Evolutionary conservation across 2,113 vertebrate species (phyloP).

Genomic region (Eolophus roseicapilla): DNA sequence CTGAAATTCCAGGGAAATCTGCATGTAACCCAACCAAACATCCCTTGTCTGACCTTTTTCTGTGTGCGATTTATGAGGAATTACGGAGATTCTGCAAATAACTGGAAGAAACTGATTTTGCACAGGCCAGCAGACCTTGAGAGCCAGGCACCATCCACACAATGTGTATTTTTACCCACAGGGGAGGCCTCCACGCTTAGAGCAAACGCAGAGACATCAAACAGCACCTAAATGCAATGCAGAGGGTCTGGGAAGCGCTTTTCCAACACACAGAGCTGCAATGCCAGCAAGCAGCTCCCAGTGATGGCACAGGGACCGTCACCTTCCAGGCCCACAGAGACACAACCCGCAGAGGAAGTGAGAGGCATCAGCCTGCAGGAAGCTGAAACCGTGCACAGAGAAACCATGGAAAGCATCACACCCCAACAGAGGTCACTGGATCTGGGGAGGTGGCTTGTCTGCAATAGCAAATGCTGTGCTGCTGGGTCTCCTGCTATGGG

Average conservation of each 20-base stretch:
- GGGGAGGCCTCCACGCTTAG: background rate
- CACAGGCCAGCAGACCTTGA: background rate
- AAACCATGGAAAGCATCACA: fast-evolving
- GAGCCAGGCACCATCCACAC: background rate
- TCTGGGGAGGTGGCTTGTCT: background rate
- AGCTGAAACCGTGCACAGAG: background rate
- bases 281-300: background rate
- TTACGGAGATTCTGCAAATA: background rate
- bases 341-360: fast-evolving
- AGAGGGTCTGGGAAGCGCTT: background rate
- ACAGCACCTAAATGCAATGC: too few species aligned
- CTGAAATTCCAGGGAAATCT: background rate
- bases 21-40: background rate
- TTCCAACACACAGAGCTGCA: background rate
- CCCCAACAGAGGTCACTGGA: fast-evolving
- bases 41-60: background rate
- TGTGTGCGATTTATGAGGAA: background rate
- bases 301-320: fast-evolving
- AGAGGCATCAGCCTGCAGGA: fast-evolving
- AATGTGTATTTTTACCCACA: fast-evolving
- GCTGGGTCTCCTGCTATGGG: background rate
- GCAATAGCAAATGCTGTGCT: fast-evolving
- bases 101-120: background rate
- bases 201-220: background rate
- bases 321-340: fast-evolving